phyloP scores from a whole-genome alignment of 1,140 invertebrate species.

The Drosophila novamexicana region DNA sequence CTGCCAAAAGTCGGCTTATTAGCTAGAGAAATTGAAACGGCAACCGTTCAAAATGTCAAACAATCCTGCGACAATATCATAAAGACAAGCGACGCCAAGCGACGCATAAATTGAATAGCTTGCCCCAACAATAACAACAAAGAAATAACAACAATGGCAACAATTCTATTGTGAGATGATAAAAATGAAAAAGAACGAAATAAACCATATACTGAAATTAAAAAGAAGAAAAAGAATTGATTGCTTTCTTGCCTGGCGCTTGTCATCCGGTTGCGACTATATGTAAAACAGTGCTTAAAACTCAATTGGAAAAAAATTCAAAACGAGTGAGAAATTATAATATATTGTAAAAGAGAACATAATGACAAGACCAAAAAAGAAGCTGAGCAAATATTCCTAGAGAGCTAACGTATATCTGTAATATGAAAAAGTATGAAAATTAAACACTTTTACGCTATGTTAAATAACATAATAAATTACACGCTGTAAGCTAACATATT shows the following conservation, averaged over 20 bases:
- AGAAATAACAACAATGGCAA: slow-evolving; percentile 25
- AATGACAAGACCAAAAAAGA: background rate
- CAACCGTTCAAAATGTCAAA: slow-evolving; percentile 11
- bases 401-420: background rate
- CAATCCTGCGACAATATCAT: slow-evolving; percentile 22
- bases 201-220: slow-evolving; percentile 67
- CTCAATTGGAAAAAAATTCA: slow-evolving; percentile 31
- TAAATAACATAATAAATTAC: no score
- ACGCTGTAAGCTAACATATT: no score
- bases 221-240: slow-evolving; percentile 72
- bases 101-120: slow-evolving; percentile 26
- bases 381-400: no score
- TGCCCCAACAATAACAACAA: slow-evolving; percentile 11
- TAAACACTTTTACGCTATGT: no score
- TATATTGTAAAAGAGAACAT: background rate
- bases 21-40: slow-evolving; percentile 26
- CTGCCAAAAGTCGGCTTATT: background rate
- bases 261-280: slow-evolving; percentile 41
- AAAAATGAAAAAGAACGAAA: slow-evolving; percentile 37
- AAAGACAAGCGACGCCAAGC: slow-evolving; percentile 31
- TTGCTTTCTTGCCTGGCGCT: slow-evolving; percentile 68
- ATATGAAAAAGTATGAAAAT: background rate
- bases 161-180: slow-evolving; percentile 23
- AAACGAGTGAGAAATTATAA: slow-evolving; percentile 2
- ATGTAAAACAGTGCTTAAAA: slow-evolving; percentile 42